Evolutionary conservation across 2,888 invertebrate genomes (phyloP), one percentile per base, ranked within the genome.

Genomic region (Noctua pronuba): DNA sequence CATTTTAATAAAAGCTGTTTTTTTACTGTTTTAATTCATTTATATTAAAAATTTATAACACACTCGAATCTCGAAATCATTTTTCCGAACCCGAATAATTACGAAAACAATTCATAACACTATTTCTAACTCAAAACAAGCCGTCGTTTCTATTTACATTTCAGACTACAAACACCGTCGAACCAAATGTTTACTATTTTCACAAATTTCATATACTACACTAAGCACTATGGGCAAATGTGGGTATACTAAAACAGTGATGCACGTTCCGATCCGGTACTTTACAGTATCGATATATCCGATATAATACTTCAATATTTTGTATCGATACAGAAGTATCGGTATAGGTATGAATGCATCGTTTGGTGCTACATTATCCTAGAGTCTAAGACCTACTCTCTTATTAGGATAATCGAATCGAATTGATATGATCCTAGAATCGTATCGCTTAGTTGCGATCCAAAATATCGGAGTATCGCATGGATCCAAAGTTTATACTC

Each of bases 131-230:
- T 31, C 52, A 52, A 64, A 7, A 64, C 10, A 35, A 68, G 35
- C 13, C 67, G 52, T 31, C 31, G 5, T 55, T 24, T 31, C 21
- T 68, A 86, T 83, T 86, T 69, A 62, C 58, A 64, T 74, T 74
- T 60, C 58, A 69, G 55, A 70, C 66, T 77, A 69, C 55, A 82
- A 72, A 73, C 49, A 77, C 41, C 35, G 10, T 73, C 16, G 24
- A 11, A 10, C 31, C 67, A 65, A 84, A 84, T 75, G 52, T 72
- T 77, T 70, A 73, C 55, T 5, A 10, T 73, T 71, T 75, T 60
- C 62, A 78, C 70, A 38, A 82, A 77, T 75, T 75, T 71, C 79
- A 68, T 65, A 64, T 38, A 73, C 24, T 64, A 44, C 38, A n/a
- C 55, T 44, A 41, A 65, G n/a, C 38, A 65, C 16, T 65, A n/a